phyloP scores from a whole-genome alignment of 2,113 vertebrate species.

The Cervus canadensis region DNA sequence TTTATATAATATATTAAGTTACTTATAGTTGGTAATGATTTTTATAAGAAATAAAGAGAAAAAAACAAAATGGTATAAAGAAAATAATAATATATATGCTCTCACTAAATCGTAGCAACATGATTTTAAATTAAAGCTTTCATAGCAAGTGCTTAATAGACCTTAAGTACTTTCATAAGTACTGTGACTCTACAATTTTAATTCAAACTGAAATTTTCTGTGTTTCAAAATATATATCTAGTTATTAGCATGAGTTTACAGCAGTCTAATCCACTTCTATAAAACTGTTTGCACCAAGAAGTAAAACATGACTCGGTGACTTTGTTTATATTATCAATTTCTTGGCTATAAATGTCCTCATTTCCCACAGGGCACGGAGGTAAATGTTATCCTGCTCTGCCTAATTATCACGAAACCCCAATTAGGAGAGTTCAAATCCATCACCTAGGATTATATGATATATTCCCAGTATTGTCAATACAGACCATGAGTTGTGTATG shows the following conservation, averaged over 20 bases:
- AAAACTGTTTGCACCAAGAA: neutral
- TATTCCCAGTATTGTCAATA: conserved; percentile 26
- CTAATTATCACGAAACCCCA: conserved; percentile 30
- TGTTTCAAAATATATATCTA: neutral
- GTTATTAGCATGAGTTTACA: neutral
- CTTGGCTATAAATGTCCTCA: neutral
- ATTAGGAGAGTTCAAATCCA: conserved; percentile 38
- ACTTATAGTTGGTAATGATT: neutral
- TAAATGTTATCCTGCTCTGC: neutral
- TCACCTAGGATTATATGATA: neutral
- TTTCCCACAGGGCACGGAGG: neutral
- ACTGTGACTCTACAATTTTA: neutral
- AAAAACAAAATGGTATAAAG: neutral
- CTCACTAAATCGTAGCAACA: neutral
- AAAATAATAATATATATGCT: neutral
- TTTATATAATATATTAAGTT: neutral
- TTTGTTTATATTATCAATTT: neutral
- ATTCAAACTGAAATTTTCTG: neutral
- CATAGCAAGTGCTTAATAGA: neutral
- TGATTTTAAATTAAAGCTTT: neutral
- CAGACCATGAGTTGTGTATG: neutral
- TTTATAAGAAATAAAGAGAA: neutral
- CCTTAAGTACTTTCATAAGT: neutral
- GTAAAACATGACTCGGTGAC: neutral
- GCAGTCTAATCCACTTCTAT: neutral